Conservation (phyloP, 2,888 invertebrate genomes). For the Calephelis perditalis region DNA sequence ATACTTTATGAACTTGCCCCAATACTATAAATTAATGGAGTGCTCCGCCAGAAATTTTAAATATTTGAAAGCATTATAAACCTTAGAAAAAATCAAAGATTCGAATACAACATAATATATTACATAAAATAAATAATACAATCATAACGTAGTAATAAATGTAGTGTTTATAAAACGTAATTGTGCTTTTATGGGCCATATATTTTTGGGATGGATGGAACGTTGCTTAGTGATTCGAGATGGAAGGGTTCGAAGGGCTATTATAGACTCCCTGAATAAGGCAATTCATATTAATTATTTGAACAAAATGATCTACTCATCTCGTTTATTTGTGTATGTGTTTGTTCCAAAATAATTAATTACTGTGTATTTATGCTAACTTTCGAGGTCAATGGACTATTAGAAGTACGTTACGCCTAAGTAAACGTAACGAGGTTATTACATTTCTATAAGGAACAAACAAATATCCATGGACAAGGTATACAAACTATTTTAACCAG, state of each 20-base stretch:
- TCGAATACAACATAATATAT: slow-evolving; percentile 70
- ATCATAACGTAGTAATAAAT: slow-evolving; percentile 76
- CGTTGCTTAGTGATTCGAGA: slow-evolving; percentile 22
- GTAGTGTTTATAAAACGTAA: slow-evolving; percentile 76
- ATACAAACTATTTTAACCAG: too few relatives aligned
- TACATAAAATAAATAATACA: slow-evolving; percentile 77
- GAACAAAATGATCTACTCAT: slow-evolving; percentile 35
- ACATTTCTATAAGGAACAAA: too few relatives aligned
- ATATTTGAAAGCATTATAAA: slow-evolving; percentile 70
- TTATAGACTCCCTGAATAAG: slow-evolving; percentile 29
- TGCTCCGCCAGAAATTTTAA: slow-evolving; percentile 73
- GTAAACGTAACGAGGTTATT: too few relatives aligned
- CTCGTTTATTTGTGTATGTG: slow-evolving; percentile 42
- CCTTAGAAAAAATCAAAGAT: slow-evolving; percentile 66
- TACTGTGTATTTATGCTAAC: slow-evolving; percentile 1
- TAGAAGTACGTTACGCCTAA: slow-evolving; percentile 5
- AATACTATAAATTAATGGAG: slow-evolving; percentile 75
- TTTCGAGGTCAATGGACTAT: slow-evolving; percentile 7
- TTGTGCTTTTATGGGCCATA: slow-evolving; percentile 71
- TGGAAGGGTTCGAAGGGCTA: slow-evolving; percentile 26
- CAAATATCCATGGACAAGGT: too few relatives aligned
- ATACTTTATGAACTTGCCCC: slow-evolving; percentile 37
- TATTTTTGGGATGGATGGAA: slow-evolving; percentile 48
- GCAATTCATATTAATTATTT: slow-evolving; percentile 62
- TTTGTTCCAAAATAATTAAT: slow-evolving; percentile 26